These are phyloP conservation scores for Python bivittatus DNA, from an alignment of 2,113 vertebrate genomes.

Conservation along the genomic window DNA sequence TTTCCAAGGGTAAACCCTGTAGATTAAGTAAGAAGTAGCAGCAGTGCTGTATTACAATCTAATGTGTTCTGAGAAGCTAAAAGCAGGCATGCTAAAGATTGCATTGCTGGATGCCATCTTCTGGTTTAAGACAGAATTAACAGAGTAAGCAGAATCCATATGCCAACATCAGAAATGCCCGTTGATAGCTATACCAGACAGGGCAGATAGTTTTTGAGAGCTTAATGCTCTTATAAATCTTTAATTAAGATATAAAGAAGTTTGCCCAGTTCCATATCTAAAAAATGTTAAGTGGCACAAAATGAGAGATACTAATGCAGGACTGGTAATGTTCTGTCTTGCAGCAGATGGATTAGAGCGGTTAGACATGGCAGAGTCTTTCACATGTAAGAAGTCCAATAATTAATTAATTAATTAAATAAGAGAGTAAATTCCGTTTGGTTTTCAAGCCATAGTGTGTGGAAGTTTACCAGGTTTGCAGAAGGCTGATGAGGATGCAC, in stretches of 20 bases:
- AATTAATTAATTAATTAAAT: too few relatives aligned
- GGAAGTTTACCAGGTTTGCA: too few relatives aligned
- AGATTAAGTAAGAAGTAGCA: background rate
- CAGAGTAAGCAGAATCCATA: background rate
- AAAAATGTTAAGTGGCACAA: background rate
- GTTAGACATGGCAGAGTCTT: too few relatives aligned
- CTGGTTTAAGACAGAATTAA: slow-evolving; percentile 13
- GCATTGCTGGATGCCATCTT: slow-evolving; percentile 30
- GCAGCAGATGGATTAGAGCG: too few relatives aligned
- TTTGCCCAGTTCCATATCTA: background rate
- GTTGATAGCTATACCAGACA: background rate
- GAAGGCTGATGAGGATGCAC: too few relatives aligned
- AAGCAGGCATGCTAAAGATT: background rate
- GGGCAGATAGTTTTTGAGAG: background rate
- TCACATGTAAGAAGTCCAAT: too few relatives aligned
- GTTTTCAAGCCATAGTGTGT: too few relatives aligned
- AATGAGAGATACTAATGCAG: background rate
- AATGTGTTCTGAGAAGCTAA: background rate
- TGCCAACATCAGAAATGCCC: background rate
- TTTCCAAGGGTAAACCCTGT: background rate
- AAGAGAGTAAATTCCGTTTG: too few relatives aligned
- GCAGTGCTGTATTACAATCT: background rate
- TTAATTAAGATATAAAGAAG: background rate
- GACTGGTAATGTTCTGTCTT: too few relatives aligned
- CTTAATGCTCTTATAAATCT: background rate